A percentile compares a stretch with the other conserved stretches of the same genome.
Evolutionary conservation across 2,797 vertebrate species (phyloP).

Genomic region (Myotis findleyi): DNA sequence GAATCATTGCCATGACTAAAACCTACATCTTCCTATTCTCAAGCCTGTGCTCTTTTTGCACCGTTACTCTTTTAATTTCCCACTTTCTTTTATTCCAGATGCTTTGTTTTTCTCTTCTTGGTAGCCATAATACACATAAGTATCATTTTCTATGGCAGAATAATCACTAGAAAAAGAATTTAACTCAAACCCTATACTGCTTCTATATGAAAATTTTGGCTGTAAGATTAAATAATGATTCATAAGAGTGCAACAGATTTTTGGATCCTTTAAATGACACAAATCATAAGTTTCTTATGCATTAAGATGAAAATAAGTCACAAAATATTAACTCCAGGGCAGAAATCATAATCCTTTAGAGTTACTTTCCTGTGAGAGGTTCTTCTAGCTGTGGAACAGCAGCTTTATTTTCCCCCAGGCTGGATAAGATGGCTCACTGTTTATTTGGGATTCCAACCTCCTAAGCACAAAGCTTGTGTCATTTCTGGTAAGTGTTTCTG

Average conservation of each 20-base stretch:
- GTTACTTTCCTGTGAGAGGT: constrained; percentile 43
- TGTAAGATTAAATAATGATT: constrained; percentile 45
- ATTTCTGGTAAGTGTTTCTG: constrained; percentile 53
- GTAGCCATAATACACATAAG: not conserved
- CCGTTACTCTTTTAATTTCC: not conserved
- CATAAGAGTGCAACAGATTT: constrained; percentile 2
- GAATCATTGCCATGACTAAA: not conserved
- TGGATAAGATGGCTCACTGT: constrained; percentile 9
- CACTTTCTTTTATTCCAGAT: constrained; percentile 13
- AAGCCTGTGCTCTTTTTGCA: not conserved
- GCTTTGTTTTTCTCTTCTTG: constrained; percentile 32
- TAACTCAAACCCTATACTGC: not conserved
- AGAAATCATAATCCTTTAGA: constrained; percentile 53
- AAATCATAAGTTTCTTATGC: constrained; percentile 15
- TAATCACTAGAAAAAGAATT: constrained; percentile 35
- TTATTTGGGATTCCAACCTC: constrained; percentile 18
- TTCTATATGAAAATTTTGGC: constrained; percentile 30
- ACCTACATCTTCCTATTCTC: not conserved
- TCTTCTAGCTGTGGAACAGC: constrained; percentile 1
- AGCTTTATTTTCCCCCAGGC: not conserved
- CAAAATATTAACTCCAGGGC: not conserved
- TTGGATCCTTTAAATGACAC: constrained; percentile 43
- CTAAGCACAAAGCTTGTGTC: constrained; percentile 20
- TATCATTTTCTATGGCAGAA: constrained; percentile 32
- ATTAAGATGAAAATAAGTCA: constrained; percentile 37